Conservation (phyloP, 2,888 invertebrate genomes). For the Nebria salina region DNA sequence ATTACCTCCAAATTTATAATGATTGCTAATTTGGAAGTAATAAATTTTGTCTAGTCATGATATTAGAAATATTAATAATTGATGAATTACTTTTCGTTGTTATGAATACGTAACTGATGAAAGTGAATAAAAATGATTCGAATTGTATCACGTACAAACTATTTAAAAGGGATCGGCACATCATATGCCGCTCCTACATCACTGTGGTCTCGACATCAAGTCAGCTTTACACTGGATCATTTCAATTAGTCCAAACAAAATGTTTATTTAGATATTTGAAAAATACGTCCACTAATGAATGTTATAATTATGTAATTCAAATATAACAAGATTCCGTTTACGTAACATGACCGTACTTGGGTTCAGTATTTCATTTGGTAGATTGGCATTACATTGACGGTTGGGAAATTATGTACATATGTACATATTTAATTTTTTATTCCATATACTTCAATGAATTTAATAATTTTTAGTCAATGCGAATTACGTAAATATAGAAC, state of each 20-base stretch:
- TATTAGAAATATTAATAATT: background rate
- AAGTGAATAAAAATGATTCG: background rate
- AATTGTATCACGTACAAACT: background rate
- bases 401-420: background rate
- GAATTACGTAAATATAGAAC: background rate
- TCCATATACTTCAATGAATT: background rate
- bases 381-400: slow-evolving; percentile 4
- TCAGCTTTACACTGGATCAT: background rate
- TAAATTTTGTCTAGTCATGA: background rate
- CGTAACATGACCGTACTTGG: slow-evolving; percentile 38
- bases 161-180: background rate
- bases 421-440: background rate
- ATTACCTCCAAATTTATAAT: background rate
- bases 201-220: background rate
- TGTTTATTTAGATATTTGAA: no score
- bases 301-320: slow-evolving; percentile 35
- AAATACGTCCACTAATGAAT: background rate
- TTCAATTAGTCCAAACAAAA: background rate
- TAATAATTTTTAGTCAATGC: slow-evolving; percentile 9
- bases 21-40: background rate
- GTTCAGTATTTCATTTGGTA: background rate
- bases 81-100: background rate
- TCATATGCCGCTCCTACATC: background rate
- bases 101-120: background rate
- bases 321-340: slow-evolving; percentile 40